These are phyloP conservation scores for Ctenomys sociabilis DNA, from an alignment of 2,113 vertebrate species.

Conservation along the genomic window DNA sequence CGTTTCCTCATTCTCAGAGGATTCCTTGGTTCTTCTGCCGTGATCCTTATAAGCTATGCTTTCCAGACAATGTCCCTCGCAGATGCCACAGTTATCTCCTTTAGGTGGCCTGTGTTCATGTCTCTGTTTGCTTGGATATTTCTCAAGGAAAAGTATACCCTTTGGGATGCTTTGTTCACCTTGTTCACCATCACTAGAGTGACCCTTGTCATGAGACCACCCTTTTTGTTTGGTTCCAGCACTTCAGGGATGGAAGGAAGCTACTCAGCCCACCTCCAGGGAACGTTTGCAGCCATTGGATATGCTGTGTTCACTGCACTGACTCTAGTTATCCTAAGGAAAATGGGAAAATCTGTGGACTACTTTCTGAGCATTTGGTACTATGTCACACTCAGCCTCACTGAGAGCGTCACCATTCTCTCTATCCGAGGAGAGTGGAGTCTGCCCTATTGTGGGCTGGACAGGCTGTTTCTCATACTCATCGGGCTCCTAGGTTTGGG, in stretches of 20 bases:
- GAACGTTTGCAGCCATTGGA: constrained; percentile 90
- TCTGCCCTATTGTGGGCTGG: constrained; percentile 91
- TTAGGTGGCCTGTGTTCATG: constrained; percentile 96
- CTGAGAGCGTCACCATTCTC: constrained; percentile 87
- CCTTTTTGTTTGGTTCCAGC: constrained; percentile 92
- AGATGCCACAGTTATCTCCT: constrained; percentile 96
- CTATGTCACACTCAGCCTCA: constrained; percentile 93
- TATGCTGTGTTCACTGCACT: constrained; percentile 88
- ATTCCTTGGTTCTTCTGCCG: constrained; percentile 92
- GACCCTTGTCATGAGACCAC: constrained; percentile 94
- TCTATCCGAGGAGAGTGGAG: constrained; percentile 91
- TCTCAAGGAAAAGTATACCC: constrained; percentile 95
- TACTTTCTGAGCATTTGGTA: constrained; percentile 96
- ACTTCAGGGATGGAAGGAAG: constrained; percentile 84
- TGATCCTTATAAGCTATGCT: constrained; percentile 96
- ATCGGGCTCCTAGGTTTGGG: constrained; percentile 93
- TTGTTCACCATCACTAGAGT: constrained; percentile 93
- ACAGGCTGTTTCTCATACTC: constrained; percentile 91
- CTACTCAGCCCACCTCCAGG: constrained; percentile 92
- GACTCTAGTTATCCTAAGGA: constrained; percentile 92
- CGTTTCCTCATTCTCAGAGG: constrained; percentile 93
- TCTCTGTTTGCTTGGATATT: constrained; percentile 96
- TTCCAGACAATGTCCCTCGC: constrained; percentile 95
- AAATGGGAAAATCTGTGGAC: constrained; percentile 96
- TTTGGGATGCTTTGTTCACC: constrained; percentile 94